Base-by-base conservation (phyloP, 1,140 invertebrate species). In the Cyrtorhinus lividipennis region DNA sequence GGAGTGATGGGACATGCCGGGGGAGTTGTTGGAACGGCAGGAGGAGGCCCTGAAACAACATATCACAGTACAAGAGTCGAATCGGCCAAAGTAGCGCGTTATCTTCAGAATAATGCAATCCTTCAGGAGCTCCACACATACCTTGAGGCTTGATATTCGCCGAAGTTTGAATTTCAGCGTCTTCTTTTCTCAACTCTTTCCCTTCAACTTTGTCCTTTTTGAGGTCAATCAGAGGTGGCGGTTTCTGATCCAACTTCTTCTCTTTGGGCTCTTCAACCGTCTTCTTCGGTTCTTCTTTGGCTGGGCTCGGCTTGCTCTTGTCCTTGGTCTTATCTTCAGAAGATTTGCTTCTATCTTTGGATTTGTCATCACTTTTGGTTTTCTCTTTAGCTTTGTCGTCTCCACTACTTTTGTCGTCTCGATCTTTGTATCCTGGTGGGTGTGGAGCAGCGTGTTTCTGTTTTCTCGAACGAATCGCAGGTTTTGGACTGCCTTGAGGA, bases 391-490 rank as follows among this genome's bases (percentile, higher is more conserved):
- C 8, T 24, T 53, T 59, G 24, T 64, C 62, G 2, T 45, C 25
- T 5, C 23, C 13, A 23, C 23, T 64, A 15, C 18, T 44, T 18
- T 45, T 62, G 25, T 64, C 38, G 18, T 24, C 18, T 62, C 24
- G 44, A n/a, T 56, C 38, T 23, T 23, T 30, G 45, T 61, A 63
- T 23, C 68, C 77, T 1, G 84, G 84, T 30, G 83, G 82, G 2
- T 80, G 81, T 0, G 84, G 84, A 0, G 84, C 83, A 0, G 84
- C 83, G 1, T 82, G 80, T 69, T 84, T 83, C 63, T 84, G 85
- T 73, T 85, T 85, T 67, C 83, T 76, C n/a, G 63, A 62, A 25
- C 85, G 77, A 53, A 79, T 76, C 56, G 82, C 81, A 3, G 85
- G 85, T 68, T 85, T 87, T 23, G 85, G 84, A 71, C 84, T 86